Evolutionary conservation across 1,140 invertebrate species (phyloP).

Genomic region (Leptinotarsa defecta): DNA sequence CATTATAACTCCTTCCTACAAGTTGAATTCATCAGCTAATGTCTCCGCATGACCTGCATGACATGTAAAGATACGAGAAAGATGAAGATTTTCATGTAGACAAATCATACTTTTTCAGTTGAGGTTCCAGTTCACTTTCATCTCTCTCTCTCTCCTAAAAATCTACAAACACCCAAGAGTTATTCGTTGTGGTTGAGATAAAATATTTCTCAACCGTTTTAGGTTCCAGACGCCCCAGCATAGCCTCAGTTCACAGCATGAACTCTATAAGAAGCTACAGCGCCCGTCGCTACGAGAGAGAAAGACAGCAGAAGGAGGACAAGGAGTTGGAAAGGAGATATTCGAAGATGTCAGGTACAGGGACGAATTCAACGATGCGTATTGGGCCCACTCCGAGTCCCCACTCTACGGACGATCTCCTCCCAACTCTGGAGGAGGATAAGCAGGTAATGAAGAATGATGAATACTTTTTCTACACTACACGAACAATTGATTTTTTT

Average conservation of each 20-base stretch:
- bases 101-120: too few species aligned
- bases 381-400: constrained; percentile 72
- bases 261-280: constrained; percentile 80
- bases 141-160: too few species aligned
- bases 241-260: constrained; percentile 78
- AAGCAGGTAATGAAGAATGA: constrained; percentile 62
- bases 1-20: too few species aligned
- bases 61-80: too few species aligned
- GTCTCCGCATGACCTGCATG: too few species aligned
- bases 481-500: too few species aligned
- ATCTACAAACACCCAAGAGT: too few species aligned
- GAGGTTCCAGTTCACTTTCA: too few species aligned
- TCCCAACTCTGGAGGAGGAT: constrained; percentile 74
- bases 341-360: constrained; percentile 62
- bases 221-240: constrained; percentile 82
- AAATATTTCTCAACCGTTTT: background rate
- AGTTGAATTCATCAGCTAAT: too few species aligned
- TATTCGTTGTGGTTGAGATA: background rate
- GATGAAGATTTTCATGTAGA: too few species aligned
- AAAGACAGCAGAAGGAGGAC: constrained; percentile 76
- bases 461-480: too few species aligned
- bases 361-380: constrained; percentile 48
- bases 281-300: constrained; percentile 73
- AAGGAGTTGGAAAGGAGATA: constrained; percentile 74
- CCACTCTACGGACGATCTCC: constrained; percentile 75